Conservation (phyloP, 1,140 invertebrate species). For the Pinna nobilis region DNA sequence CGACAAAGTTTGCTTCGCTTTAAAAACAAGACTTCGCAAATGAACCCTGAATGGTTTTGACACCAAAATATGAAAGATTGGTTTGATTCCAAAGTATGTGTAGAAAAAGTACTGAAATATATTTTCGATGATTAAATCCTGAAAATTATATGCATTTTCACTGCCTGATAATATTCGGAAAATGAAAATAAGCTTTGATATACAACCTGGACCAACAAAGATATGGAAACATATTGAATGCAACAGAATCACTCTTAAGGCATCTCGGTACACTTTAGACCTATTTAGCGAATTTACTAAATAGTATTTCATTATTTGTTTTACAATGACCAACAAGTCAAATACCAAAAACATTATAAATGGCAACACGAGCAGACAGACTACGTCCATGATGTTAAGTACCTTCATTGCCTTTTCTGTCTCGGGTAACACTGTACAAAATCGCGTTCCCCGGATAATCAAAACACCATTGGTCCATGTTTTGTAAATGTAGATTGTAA, state of each 20-base stretch:
- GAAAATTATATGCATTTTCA: conserved; percentile 19
- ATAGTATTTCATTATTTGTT: conserved; percentile 20
- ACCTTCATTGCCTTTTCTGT: conserved; percentile 54
- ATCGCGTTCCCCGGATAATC: conserved; percentile 3
- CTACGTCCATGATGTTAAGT: conserved; percentile 55
- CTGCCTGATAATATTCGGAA: conserved; percentile 22
- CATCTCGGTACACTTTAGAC: conserved; percentile 38
- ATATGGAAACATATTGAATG: conserved; percentile 52
- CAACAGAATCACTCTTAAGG: conserved; percentile 48
- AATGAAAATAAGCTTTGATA: conserved; percentile 46
- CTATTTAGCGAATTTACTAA: conserved; percentile 19
- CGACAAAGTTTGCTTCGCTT: conserved; percentile 33
- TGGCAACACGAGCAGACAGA: conserved; percentile 49
- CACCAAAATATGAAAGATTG: conserved; percentile 44
- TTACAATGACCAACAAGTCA: conserved; percentile 34
- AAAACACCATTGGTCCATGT: conserved; percentile 57
- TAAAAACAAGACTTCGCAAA: conserved; percentile 16
- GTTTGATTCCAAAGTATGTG: conserved; percentile 54
- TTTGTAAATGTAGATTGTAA: conserved; percentile 62
- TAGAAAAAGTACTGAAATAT: conserved; percentile 58
- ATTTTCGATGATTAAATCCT: conserved; percentile 49
- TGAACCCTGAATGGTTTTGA: conserved; percentile 37
- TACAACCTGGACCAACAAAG: conserved; percentile 52
- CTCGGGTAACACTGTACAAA: conserved; percentile 57
- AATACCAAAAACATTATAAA: conserved; percentile 50